A percentile compares a stretch with the other conserved stretches of the same genome.
Conservation (phyloP, 2,888 invertebrate species). For the Tuta absoluta region DNA sequence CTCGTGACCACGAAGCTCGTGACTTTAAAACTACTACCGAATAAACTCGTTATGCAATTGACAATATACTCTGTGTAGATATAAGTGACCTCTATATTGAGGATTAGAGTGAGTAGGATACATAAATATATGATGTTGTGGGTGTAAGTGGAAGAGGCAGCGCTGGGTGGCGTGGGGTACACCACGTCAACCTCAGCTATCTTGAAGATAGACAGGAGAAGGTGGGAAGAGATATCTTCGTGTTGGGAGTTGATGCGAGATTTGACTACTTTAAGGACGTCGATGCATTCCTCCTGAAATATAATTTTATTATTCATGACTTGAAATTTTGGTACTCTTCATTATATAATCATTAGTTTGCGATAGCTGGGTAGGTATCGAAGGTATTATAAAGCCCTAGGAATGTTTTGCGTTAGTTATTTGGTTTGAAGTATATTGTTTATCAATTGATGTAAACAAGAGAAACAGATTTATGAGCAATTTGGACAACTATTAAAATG, state of each 20-base stretch:
- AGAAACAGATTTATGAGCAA: too few relatives aligned
- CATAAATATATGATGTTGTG: constrained; percentile 54
- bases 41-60: constrained; percentile 71
- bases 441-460: too few relatives aligned
- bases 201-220: constrained; percentile 93
- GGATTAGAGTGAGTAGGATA: constrained; percentile 57
- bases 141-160: constrained; percentile 61
- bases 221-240: constrained; percentile 92
- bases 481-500: not conserved
- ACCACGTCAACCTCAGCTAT: constrained; percentile 95
- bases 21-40: constrained; percentile 47
- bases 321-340: not conserved
- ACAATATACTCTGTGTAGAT: constrained; percentile 51
- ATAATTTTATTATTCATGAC: not conserved
- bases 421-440: too few relatives aligned
- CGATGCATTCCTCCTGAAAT: constrained; percentile 91
- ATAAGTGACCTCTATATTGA: constrained; percentile 50
- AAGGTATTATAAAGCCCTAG: too few relatives aligned
- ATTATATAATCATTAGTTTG: not conserved
- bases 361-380: too few relatives aligned
- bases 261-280: constrained; percentile 89
- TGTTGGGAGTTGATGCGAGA: constrained; percentile 92
- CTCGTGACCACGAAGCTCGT: too few relatives aligned
- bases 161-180: constrained; percentile 85
- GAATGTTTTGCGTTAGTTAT: too few relatives aligned